Conservation (phyloP, 2,888 invertebrate species). For the Mellilla xanthometata region DNA sequence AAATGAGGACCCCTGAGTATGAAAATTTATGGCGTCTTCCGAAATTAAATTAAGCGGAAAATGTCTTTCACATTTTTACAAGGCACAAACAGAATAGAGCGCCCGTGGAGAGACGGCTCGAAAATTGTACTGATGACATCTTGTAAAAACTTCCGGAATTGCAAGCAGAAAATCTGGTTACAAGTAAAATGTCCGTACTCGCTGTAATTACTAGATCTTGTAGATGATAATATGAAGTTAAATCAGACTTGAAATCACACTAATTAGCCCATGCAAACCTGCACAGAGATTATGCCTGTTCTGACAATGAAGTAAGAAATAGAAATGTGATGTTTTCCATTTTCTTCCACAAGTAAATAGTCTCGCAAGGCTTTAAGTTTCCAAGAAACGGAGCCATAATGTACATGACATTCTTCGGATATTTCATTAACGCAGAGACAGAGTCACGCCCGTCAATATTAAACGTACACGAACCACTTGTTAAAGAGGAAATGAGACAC, state of each 20-base stretch:
- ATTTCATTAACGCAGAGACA: conserved; percentile 2
- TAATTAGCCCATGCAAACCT: too few species aligned
- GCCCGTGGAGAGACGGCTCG: neutral
- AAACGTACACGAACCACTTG: conserved; percentile 1
- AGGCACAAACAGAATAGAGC: conserved; percentile 10
- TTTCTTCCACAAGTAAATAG: too few species aligned
- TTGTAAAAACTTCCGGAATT: too few species aligned
- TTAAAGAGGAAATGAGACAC: conserved; percentile 5
- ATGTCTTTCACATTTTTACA: conserved; percentile 24
- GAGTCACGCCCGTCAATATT: neutral
- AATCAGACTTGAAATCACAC: too few species aligned
- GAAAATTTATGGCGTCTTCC: conserved; percentile 37
- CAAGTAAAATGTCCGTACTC: too few species aligned
- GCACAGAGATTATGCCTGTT: too few species aligned
- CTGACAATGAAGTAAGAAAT: too few species aligned
- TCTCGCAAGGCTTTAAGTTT: neutral
- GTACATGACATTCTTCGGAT: neutral
- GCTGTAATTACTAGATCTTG: too few species aligned
- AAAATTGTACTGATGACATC: neutral
- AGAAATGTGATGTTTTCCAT: too few species aligned
- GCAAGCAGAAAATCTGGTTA: too few species aligned
- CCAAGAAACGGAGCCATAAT: conserved; percentile 1
- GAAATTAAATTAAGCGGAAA: conserved; percentile 40
- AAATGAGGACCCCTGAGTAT: conserved; percentile 40
- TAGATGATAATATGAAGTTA: too few species aligned